Evolutionary conservation across 2,797 vertebrate species (phyloP).

Genomic region (Limnodromus scolopaceus): DNA sequence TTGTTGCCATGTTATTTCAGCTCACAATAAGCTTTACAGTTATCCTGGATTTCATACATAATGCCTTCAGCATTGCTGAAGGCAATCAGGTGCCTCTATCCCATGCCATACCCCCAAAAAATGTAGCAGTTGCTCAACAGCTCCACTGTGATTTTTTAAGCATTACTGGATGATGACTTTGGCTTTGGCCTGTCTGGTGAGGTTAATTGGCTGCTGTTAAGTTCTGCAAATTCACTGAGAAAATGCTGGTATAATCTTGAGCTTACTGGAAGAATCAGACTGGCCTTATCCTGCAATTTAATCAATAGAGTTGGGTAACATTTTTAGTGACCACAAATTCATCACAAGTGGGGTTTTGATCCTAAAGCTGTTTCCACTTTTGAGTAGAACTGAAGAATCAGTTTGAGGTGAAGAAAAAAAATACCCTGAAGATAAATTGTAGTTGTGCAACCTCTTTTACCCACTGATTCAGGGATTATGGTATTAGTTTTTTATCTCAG

Average conservation of each 20-base stretch:
- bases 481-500: background rate
- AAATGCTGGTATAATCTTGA: background rate
- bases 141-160: background rate
- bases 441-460: background rate
- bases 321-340: background rate
- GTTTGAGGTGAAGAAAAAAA: background rate
- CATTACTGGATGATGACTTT: background rate
- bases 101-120: background rate
- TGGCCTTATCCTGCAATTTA: background rate
- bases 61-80: constrained; percentile 16
- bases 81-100: background rate
- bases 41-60: background rate
- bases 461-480: background rate
- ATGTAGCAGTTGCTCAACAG: background rate
- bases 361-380: background rate
- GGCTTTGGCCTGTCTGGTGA: background rate
- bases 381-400: background rate
- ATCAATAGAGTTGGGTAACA: background rate
- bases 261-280: background rate
- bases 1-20: background rate
- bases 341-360: background rate
- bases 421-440: background rate
- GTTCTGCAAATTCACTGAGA: background rate
- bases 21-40: background rate
- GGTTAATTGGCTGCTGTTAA: background rate